Conservation (phyloP, 2,113 vertebrate genomes). For the Glaucidium brasilianum region DNA sequence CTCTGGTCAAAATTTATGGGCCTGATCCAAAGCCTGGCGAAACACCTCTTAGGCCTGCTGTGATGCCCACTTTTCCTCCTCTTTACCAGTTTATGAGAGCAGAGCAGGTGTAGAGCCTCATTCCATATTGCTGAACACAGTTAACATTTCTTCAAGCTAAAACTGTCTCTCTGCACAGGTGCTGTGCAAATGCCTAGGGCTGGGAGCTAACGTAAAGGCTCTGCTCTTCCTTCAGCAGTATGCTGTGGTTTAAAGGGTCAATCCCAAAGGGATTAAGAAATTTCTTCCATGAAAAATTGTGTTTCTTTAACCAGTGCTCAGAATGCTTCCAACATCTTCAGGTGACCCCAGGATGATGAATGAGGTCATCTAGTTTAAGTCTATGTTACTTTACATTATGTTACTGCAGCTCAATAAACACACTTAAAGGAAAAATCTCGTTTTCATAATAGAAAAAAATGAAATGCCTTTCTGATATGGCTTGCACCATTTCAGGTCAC, state of each 20-base stretch:
- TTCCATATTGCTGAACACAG: not conserved
- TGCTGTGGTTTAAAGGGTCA: not conserved
- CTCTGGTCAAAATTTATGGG: not conserved
- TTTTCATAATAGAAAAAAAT: slow-evolving; percentile 53
- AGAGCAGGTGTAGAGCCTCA: not conserved
- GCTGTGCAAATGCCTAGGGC: not conserved
- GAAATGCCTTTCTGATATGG: slow-evolving; percentile 30
- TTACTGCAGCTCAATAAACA: slow-evolving; percentile 35
- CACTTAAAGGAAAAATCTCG: slow-evolving; percentile 28
- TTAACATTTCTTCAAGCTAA: not conserved
- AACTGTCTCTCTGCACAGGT: not conserved
- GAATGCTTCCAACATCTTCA: not conserved
- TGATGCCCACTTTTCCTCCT: not conserved
- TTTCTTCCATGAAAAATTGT: not conserved
- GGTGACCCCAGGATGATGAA: slow-evolving; percentile 30
- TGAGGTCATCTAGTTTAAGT: slow-evolving; percentile 37
- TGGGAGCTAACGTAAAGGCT: not conserved
- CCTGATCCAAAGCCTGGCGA: not conserved
- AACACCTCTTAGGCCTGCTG: not conserved
- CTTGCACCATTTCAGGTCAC: slow-evolving; percentile 33
- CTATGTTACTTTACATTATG: slow-evolving; percentile 30
- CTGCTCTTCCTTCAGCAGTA: not conserved
- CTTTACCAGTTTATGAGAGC: not conserved
- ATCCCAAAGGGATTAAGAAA: not conserved
- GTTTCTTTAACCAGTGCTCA: not conserved